Evolutionary conservation across 2,113 vertebrate genomes (phyloP), one percentile per base, ranked within the genome.

Genomic region (Equus przewalskii): DNA sequence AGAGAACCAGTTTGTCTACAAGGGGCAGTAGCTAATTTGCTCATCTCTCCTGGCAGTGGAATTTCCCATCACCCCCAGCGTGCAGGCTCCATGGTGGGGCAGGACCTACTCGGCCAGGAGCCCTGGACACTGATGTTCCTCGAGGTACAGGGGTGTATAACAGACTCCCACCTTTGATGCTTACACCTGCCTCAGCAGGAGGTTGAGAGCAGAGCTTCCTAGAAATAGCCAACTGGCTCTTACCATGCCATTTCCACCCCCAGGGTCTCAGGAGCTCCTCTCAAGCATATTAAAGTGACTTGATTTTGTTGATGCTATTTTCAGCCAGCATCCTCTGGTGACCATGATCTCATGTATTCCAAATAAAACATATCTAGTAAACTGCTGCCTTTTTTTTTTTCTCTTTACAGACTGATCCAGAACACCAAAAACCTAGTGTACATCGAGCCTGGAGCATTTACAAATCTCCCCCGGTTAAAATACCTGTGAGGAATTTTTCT

Each of bases 361-460:
- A 70, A 91, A 89, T 28, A 67, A 97, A 41, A 49, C n/a, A 5
- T 49, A 11, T 30, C 83, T 81, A 82, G 49, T 96, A 96, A 96
- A 90, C 44, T 10, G 58, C 79, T 93, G 26, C 44, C 15, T 69
- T 90, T 89, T 58, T 12, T 51, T 60, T 92, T 96, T 96, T 97
- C 69, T 98, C 73, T 69, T 98, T 97, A 80, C 98, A 99, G 99
- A 97, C 98, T 98, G 88, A 98, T 99, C 98, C 99, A 98, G 98
- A 99, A 99, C 96, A 99, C 99, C 2, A 99, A 99, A 98, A 99
- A 99, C 97, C 98, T 99, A 94, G 97, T 98, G 91, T 82, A 98
- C 58, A 99, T 99, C 70, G 99, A 99, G 80, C 98, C 99, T 0
- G 99, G 99, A 83, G 99, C 99, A 0, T 99, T 99, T 98, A 99